Conservation (phyloP, 1,140 invertebrate genomes). For the Ostrea edulis region DNA sequence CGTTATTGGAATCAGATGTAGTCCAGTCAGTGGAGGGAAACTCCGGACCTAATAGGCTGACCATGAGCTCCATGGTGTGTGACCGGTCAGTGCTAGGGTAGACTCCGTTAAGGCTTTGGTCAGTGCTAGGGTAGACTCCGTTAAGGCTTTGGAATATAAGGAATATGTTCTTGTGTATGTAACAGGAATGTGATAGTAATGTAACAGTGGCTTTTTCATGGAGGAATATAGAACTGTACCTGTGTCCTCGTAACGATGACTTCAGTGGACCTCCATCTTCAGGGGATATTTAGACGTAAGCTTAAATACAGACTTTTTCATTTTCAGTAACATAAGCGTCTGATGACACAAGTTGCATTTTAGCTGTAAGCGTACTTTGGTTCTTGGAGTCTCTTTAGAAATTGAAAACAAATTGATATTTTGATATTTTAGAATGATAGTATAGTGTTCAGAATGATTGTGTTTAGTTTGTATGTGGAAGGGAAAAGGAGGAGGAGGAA, state of each 20-base stretch:
- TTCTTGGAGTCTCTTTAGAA: no score
- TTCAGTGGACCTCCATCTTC: conserved; percentile 7
- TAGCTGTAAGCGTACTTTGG: no score
- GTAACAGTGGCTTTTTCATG: not conserved
- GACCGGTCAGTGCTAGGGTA: not conserved
- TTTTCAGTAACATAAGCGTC: no score
- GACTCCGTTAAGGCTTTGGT: not conserved
- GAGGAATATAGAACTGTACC: not conserved
- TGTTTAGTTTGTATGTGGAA: no score
- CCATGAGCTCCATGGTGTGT: not conserved
- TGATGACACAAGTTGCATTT: no score
- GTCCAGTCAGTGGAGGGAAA: not conserved
- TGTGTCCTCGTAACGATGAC: not conserved
- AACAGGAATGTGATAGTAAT: not conserved
- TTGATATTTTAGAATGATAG: no score
- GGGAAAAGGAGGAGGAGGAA: no score
- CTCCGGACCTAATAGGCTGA: not conserved
- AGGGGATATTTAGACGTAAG: conserved; percentile 24
- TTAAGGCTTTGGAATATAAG: not conserved
- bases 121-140: not conserved
- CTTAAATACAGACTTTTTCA: not conserved
- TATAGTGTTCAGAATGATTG: no score
- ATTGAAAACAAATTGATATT: no score
- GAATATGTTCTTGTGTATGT: not conserved
- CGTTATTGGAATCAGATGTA: not conserved